Evolutionary conservation across 1,140 invertebrate species (phyloP), one percentile per base, ranked within the genome.

Genomic region (Camponotus vicinus): DNA sequence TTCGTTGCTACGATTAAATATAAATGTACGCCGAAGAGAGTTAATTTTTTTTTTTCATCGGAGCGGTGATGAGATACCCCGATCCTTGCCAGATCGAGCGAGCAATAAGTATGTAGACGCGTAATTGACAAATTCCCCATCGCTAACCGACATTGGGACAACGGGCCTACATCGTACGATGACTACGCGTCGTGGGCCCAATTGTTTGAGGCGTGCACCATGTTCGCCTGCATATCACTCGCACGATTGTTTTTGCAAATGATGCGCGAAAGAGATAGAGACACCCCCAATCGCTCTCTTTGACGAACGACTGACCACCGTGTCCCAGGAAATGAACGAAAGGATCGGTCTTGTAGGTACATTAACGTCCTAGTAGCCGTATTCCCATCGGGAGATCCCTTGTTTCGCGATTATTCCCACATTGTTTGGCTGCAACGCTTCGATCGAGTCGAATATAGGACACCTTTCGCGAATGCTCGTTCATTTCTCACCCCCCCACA

Each of bases 201-300:
- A 32, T 55, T 71, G 70, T 83, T 82, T 49, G 63, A 83, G 69
- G 67, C n/a, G 66, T 42, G 37, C 34, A 57, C 27, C 27, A 82
- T 13, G 37, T 73, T 73, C 52, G 52, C 55, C 79, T 82, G 67
- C 67, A 82, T 82, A 82, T 82, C 79, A 82, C 52, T 82, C 42
- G 79, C 79, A 73, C 79, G 67, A 73, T 73, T 55, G 79, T 83
- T 73, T 76, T 75, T 49, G 79, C 67, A 75, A 61, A 83, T 63
- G 40, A 73, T 75, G 55, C 79, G 79, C 69, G 69, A 40, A 83
- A 45, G 40, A 63, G 45, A 37, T 13, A 18, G 7, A 64, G 32
- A 52, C 27, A 45, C 2, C 55, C 32, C 6, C 27, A 18, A 61
- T n/a, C 49, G 8, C 18, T 73, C 52, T 61, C 52, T 61, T 73